A percentile compares a stretch with the other conserved stretches of the same genome.
These are phyloP conservation scores for Hozukius guyotensis DNA, from an alignment of 2,797 vertebrate genomes.

Conservation along the genomic window DNA sequence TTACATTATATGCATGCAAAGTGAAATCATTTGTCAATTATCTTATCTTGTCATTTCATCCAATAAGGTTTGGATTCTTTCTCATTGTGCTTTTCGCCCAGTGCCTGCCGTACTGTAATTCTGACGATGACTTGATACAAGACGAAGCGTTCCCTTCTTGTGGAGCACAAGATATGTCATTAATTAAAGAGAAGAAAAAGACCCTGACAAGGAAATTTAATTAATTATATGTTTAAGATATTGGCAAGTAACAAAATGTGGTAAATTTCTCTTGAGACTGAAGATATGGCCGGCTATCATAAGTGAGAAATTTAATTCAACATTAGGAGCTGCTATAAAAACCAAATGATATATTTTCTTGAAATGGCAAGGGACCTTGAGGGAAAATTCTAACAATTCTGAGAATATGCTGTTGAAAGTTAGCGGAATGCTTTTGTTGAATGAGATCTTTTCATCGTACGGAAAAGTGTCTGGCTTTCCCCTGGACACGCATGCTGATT, in stretches of 20 bases:
- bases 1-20: constrained; percentile 73
- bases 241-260: constrained; percentile 61
- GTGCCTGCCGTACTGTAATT: constrained; percentile 25
- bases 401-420: constrained; percentile 33
- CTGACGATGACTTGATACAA: constrained; percentile 54
- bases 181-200: constrained; percentile 70
- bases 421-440: constrained; percentile 27
- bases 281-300: constrained; percentile 53
- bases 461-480: constrained; percentile 21
- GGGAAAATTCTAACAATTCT: constrained; percentile 31
- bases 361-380: constrained; percentile 24
- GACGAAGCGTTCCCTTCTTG: constrained; percentile 16
- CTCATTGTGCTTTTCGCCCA: constrained; percentile 39
- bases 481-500: constrained; percentile 32
- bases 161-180: constrained; percentile 53
- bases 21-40: constrained; percentile 77
- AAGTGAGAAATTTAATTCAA: constrained; percentile 57
- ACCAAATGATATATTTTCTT: constrained; percentile 46
- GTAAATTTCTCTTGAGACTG: constrained; percentile 63
- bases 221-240: constrained; percentile 71
- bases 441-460: constrained; percentile 35
- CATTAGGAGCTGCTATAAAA: constrained; percentile 37
- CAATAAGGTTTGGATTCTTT: constrained; percentile 51
- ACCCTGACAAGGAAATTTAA: constrained; percentile 59
- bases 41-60: constrained; percentile 69